Evolutionary conservation across 2,113 vertebrate genomes (phyloP).

Genomic region (Callospermophilus lateralis): DNA sequence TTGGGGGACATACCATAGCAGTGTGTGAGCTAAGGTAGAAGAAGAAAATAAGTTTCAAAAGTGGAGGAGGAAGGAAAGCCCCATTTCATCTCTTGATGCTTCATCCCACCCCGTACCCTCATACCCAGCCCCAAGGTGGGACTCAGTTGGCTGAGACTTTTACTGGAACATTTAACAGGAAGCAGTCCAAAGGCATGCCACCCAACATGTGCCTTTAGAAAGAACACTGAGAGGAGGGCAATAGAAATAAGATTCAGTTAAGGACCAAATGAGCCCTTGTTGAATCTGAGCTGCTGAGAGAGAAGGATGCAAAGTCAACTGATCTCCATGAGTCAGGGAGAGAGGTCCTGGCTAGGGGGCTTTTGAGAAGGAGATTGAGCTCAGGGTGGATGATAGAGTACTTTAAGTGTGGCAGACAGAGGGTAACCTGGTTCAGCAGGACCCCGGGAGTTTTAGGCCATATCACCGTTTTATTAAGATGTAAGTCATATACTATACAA

Average conservation of each 20-base stretch:
- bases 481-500: not conserved
- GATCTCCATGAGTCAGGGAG: no score
- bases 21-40: not conserved
- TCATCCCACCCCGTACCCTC: not conserved
- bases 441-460: not conserved
- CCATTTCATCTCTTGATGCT: not conserved
- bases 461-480: not conserved
- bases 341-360: no score
- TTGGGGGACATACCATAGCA: not conserved
- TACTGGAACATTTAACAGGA: not conserved
- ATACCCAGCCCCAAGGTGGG: not conserved
- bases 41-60: not conserved
- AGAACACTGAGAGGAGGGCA: not conserved
- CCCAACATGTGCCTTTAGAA: not conserved
- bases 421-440: not conserved
- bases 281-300: not conserved
- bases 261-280: not conserved
- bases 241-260: not conserved
- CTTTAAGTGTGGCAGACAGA: not conserved
- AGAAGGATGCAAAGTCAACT: no score
- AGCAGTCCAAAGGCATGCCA: not conserved
- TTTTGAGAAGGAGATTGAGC: not conserved
- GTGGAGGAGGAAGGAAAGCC: not conserved
- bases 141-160: not conserved
- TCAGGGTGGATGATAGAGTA: not conserved